Evolutionary conservation across 2,888 invertebrate species (phyloP).

Genomic region (Lasioglossum malachurum): DNA sequence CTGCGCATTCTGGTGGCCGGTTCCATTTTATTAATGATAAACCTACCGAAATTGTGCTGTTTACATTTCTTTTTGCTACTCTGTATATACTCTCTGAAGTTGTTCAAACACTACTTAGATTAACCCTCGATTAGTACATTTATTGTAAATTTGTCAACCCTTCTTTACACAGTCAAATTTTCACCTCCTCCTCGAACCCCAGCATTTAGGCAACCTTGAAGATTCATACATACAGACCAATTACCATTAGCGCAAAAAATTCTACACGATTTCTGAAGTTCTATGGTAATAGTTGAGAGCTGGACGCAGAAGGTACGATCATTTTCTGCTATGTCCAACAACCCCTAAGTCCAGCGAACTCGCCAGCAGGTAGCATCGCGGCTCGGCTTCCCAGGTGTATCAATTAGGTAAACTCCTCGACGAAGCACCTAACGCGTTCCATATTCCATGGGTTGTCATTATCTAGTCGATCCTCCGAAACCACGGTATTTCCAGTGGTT

Average conservation of each 20-base stretch:
- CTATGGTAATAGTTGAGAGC: not conserved
- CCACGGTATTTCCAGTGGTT: slow-evolving; percentile 13
- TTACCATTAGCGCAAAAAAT: not conserved
- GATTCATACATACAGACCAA: not conserved
- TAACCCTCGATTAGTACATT: not conserved
- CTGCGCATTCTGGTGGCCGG: not conserved
- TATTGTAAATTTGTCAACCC: not conserved
- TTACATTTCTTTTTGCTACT: not conserved
- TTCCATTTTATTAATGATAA: not conserved
- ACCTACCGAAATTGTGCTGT: not conserved
- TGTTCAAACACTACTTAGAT: not conserved
- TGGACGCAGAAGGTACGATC: not conserved
- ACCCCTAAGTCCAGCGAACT: not conserved
- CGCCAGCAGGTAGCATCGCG: not conserved
- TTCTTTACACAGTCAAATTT: not conserved
- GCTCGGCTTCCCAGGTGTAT: not conserved
- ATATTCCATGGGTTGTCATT: slow-evolving; percentile 20
- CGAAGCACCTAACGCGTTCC: not conserved
- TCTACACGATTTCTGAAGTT: not conserved
- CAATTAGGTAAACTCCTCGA: not conserved
- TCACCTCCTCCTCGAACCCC: not conserved
- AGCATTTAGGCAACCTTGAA: not conserved
- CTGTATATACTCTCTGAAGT: too few species aligned
- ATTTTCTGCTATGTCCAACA: not conserved
- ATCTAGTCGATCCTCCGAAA: slow-evolving; percentile 20